Percentiles rank a stretch among this genome's conserved stretches.
These are phyloP conservation scores for Stichodactyla mertensii DNA, from an alignment of 64 coral and sea anemone genomes.

Conservation along the genomic window DNA sequence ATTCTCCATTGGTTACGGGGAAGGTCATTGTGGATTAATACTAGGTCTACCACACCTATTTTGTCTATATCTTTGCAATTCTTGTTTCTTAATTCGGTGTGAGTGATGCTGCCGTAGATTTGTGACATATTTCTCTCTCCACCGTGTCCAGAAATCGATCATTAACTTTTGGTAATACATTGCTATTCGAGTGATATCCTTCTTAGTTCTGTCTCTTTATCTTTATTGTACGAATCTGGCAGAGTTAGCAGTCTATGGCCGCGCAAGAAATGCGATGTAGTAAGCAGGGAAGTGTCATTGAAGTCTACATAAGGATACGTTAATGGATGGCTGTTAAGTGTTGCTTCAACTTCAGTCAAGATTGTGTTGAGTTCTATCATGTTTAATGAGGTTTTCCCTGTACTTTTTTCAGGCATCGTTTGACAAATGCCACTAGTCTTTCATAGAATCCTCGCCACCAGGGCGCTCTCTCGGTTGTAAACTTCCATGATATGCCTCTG, in stretches of 20 bases:
- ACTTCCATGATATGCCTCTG: slow-evolving; percentile 9
- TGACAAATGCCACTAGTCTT: background rate
- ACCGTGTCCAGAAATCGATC: no score
- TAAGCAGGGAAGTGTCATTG: slow-evolving; percentile 8
- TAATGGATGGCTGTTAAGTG: slow-evolving; percentile 18
- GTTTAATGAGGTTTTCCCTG: slow-evolving; percentile 4
- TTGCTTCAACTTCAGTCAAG: slow-evolving; percentile 28
- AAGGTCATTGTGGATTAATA: background rate
- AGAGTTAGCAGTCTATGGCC: slow-evolving; percentile 10
- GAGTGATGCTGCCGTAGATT: background rate
- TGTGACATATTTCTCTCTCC: slow-evolving; percentile 13
- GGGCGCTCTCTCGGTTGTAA: slow-evolving; percentile 8
- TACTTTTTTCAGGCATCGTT: slow-evolving; percentile 5
- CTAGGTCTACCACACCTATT: background rate
- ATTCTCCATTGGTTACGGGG: slow-evolving; percentile 7
- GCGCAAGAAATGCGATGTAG: slow-evolving; percentile 26
- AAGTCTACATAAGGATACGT: slow-evolving; percentile 15
- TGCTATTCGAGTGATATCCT: background rate
- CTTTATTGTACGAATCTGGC: background rate
- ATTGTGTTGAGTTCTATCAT: slow-evolving; percentile 2
- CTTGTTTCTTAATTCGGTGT: no score
- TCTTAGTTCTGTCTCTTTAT: background rate
- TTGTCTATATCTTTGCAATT: no score
- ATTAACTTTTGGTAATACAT: background rate
- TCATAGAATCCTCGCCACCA: slow-evolving; percentile 21